Evolutionary conservation across 2,113 vertebrate species (phyloP), one percentile per base, ranked within the genome.

Genomic region (Takifugu bimaculatus): DNA sequence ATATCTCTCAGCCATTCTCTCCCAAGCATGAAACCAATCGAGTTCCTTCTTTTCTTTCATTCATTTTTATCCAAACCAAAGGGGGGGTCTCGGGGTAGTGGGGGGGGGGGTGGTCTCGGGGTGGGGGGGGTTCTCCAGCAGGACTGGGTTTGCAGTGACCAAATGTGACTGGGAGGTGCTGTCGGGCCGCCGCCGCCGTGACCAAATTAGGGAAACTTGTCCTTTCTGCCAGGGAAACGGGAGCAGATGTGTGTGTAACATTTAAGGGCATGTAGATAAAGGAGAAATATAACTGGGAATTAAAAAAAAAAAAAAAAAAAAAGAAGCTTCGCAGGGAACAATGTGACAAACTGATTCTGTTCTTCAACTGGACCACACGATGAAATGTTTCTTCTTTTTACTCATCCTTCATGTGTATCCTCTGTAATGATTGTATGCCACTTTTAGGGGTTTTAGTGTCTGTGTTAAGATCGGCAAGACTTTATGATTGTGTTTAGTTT

Each of bases 1-100:
- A 97, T 94, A 94, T 93, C 89, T 93, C 93, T 93, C 93, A 92
- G 93, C 91, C 91, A 25, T 72, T 91, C 88, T 93, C 92, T 93
- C 91, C 92, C 88, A 65, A 77, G 60, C 35, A 39, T 39, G 54
- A 65, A 77, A 63, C 6, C 1, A 60, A 73, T 86, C 57, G 60
- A 63, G 54, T 45, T 45, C 12, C 13, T 3, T 45, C 15, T n/a
- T 6, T 48, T 13, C 45, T 48, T 70, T 80, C 58, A 42, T 72
- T 79, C 62, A 32, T 74, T 84, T 79, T 74, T 80, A 13, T 60
- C 6, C 4, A 55, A 55, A 60, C 94, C 93, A 97, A 98, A 94
- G 92, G 92, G 71, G 94, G 92, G 92, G 89, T 88, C 68, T 84
- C 84, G 2, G 42, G 42, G 42, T 13, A 9, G n/a, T n/a, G n/a